Evolutionary conservation across 2,888 invertebrate species (phyloP), one percentile per base, ranked within the genome.

Genomic region (Cosmopolites sordidus): DNA sequence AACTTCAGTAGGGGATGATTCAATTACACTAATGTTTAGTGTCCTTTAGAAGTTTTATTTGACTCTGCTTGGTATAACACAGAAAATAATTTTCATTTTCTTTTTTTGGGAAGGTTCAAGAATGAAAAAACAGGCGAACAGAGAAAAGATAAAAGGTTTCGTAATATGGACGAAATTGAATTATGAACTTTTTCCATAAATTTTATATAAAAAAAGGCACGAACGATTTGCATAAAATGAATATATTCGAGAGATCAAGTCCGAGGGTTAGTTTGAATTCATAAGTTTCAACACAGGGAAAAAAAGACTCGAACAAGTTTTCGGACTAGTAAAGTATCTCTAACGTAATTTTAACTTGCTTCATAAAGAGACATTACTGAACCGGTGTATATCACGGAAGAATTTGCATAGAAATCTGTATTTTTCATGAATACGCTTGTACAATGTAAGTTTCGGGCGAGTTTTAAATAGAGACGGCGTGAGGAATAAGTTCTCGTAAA

Each of bases 171-270:
- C 48, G 52, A 56, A 56, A 56, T 56, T 53, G 52, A 56, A 56
- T 56, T 56, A 56, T 40, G 52, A 49, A 56, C 52, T 56, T 56
- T 52, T 48, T 42, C 52, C 56, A 52, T 56, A 56, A 56, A 56
- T 56, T 56, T 49, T 39, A 48, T 41, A 56, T 43, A 52, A 56
- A 51, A 53, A 53, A 52, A 41, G 44, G 48, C 38, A 33, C n/a
- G 27, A 39, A 38, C 29, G 51, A 56, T 56, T 56, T 56, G 51
- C 56, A 56, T 56, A 52, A 52, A 56, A 48, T 40, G 51, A 52
- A 48, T 51, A 51, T 33, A 33, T 33, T 33, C 33, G 3, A 11
- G n/a, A 5, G 33, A 33, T n/a, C 27, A 27, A 27, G 27, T 27
- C 27, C 27, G 27, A 27, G 33, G 33, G 11, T 33, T 33, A 33